Evolutionary conservation across 2,113 vertebrate genomes (phyloP), one percentile per base, ranked within the genome.

Genomic region (Globicephala melas): DNA sequence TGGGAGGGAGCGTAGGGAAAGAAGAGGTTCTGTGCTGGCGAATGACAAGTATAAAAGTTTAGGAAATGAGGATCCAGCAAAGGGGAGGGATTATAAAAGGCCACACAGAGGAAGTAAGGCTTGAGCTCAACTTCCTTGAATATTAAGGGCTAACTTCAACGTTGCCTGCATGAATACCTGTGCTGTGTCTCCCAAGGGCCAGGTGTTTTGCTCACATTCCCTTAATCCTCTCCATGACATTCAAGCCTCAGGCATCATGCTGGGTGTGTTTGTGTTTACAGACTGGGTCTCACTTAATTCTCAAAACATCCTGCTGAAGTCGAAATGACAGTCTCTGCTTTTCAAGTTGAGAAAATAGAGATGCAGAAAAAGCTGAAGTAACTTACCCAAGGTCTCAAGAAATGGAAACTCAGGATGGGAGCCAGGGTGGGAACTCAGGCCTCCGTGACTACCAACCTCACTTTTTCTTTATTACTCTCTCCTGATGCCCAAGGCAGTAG

Each of bases 171-270:
- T 6, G n/a, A 84, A 58, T 31, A 33, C 11, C 38, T 41, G 0
- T 6, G 6, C 2, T 11, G 21, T 4, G 6, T 6, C 28, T 44
- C 14, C 3, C 47, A 0, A 1, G 15, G 2, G 0, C 41, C 36
- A n/a, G 31, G 14, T 1, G 3, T 2, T 74, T 71, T 9, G 10
- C 6, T 36, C 33, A 8, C 20, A 82, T 47, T 68, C 11, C 5
- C 13, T 26, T 20, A 50, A 28, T 73, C 21, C n/a, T 77, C 38
- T 80, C 15, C 76, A 11, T 65, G 76, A 36, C 36, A 89, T 41
- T 47, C 7, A 28, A 15, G 20, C 44, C 21, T 41, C 18, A 25
- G 47, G 38, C 44, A 17, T 12, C 68, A 53, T 0, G 8, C 60
- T 31, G 55, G 13, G 74, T 28, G 28, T 21, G 50, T 31, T 84